Conservation (phyloP, 2,888 invertebrate genomes). For the Cataglyphis albicans region DNA sequence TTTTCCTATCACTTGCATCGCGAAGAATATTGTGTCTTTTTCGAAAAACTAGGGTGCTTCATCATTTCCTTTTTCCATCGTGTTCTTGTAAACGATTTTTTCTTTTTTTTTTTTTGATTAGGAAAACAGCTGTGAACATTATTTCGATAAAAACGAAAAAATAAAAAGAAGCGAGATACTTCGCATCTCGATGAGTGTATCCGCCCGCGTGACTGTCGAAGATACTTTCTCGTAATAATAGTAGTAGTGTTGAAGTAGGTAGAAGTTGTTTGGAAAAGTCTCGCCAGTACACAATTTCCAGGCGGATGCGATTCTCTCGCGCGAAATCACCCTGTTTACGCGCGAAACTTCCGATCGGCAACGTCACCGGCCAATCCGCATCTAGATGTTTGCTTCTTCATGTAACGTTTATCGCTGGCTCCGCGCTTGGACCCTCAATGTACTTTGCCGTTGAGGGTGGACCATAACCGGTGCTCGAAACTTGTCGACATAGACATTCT, state of each 20-base stretch:
- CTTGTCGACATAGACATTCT: not conserved
- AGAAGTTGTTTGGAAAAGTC: slow-evolving; percentile 37
- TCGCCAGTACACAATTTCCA: slow-evolving; percentile 40
- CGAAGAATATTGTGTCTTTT: slow-evolving; percentile 1
- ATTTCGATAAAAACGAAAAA: slow-evolving; percentile 18
- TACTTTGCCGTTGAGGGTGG: slow-evolving; percentile 16
- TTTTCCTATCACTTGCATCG: not conserved
- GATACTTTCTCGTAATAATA: slow-evolving; percentile 5
- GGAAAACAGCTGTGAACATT: slow-evolving; percentile 16
- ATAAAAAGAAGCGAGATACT: not conserved
- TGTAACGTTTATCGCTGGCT: slow-evolving; percentile 33
- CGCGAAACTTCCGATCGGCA: slow-evolving; percentile 40
- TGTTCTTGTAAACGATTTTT: not conserved
- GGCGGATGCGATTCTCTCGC: slow-evolving; percentile 15
- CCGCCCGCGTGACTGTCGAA: not conserved
- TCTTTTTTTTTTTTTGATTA: not conserved
- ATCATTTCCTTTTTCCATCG: slow-evolving; percentile 1
- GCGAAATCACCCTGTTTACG: slow-evolving; percentile 42
- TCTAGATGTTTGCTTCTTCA: slow-evolving; percentile 25
- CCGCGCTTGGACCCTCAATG: slow-evolving; percentile 3
- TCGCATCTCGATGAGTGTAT: not conserved
- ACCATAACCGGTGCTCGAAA: slow-evolving; percentile 35
- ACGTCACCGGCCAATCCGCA: slow-evolving; percentile 7
- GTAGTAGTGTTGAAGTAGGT: not conserved
- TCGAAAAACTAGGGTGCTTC: not conserved